phyloP scores from a whole-genome alignment of 1,140 invertebrate species.

The Bombus cullumanus region DNA sequence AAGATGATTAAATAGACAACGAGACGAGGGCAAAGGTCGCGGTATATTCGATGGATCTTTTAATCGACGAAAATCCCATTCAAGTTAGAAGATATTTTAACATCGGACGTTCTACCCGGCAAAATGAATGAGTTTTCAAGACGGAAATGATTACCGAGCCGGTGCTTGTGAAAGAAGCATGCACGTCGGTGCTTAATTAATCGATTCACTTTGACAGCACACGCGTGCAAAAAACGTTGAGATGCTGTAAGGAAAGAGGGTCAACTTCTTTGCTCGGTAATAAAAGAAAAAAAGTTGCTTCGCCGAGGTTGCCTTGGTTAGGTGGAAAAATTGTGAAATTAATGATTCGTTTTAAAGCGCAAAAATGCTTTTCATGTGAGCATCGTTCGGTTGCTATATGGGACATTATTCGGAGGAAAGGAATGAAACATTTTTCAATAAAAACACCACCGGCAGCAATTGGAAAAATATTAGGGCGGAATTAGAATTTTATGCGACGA shows the following conservation, averaged over 20 bases:
- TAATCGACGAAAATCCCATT: no score
- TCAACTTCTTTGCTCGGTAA: neutral
- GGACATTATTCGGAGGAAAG: no score
- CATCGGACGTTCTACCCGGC: neutral
- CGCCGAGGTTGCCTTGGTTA: neutral
- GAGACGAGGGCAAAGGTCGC: no score
- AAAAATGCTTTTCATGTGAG: neutral
- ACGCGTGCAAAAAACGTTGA: neutral
- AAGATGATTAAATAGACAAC: neutral
- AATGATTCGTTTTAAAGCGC: slow-evolving; percentile 6
- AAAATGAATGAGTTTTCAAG: neutral
- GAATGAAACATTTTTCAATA: neutral
- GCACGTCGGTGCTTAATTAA: slow-evolving; percentile 22
- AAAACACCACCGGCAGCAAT: no score
- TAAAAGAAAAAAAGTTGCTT: neutral
- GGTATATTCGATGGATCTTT: neutral
- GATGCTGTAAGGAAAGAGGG: neutral
- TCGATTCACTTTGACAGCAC: slow-evolving; percentile 15
- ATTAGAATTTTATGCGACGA: neutral
- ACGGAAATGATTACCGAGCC: neutral
- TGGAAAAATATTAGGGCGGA: neutral
- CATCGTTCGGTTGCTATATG: neutral
- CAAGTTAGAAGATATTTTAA: neutral
- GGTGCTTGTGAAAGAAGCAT: neutral
- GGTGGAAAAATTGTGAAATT: neutral